A percentile compares a stretch with the other conserved stretches of the same genome.
phyloP scores from a whole-genome alignment of 2,797 vertebrate genomes.

The Pipistrellus pygmaeus region DNA sequence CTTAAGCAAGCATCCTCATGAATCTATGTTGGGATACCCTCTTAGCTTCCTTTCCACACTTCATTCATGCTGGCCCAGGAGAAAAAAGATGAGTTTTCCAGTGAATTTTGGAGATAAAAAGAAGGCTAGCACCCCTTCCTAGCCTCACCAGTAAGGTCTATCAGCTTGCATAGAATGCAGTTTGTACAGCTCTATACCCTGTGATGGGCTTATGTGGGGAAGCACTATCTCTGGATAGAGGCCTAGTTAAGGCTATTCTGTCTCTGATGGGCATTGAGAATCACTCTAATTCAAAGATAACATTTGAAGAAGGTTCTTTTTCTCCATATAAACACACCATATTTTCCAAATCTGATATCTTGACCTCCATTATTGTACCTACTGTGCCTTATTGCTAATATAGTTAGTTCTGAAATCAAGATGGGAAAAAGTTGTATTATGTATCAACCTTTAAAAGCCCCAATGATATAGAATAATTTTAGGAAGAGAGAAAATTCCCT shows the following conservation, averaged over 20 bases:
- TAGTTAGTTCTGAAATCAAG: background rate
- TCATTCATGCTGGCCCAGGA: background rate
- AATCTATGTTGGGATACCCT: background rate
- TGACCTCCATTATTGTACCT: background rate
- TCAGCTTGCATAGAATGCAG: background rate
- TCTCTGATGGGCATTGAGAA: background rate
- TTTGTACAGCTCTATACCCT: background rate
- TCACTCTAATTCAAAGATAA: background rate
- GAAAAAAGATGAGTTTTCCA: background rate
- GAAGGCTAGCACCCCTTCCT: accelerated
- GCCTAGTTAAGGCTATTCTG: background rate
- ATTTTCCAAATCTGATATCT: background rate
- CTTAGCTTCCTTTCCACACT: background rate
- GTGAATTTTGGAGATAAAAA: background rate
- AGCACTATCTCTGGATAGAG: accelerated
- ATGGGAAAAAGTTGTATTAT: background rate
- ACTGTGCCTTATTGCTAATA: background rate
- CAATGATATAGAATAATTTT: background rate
- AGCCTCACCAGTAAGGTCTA: background rate
- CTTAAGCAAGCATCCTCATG: background rate
- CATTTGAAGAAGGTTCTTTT: background rate
- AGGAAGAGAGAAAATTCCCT: background rate
- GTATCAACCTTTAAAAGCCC: background rate
- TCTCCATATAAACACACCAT: background rate
- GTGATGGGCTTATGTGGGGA: background rate